Evolutionary conservation across 2,113 vertebrate genomes (phyloP).

Genomic region (Naja naja): DNA sequence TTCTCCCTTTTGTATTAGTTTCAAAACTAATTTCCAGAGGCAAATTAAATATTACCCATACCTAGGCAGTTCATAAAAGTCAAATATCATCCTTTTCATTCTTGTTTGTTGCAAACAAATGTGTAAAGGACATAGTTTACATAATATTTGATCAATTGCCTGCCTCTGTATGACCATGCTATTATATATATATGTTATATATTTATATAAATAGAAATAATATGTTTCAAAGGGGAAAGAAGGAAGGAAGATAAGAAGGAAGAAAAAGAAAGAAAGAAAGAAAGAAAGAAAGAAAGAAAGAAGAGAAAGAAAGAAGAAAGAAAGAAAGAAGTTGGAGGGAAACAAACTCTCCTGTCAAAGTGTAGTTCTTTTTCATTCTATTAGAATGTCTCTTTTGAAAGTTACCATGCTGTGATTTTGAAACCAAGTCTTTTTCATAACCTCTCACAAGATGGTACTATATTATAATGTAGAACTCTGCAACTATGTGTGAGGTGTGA

Average conservation of each 20-base stretch:
- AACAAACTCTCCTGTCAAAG: not conserved
- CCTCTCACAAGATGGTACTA: not conserved
- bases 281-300: too few relatives aligned
- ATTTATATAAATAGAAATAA: not conserved
- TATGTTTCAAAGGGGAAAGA: not conserved
- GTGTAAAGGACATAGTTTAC: not conserved
- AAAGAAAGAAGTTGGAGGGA: not conserved
- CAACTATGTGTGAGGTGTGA: not conserved
- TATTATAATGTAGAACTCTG: not conserved
- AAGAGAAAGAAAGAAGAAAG: too few relatives aligned
- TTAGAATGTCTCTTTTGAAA: not conserved
- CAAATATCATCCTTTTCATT: not conserved
- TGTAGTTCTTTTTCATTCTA: not conserved
- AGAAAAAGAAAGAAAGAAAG: too few relatives aligned
- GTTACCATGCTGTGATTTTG: not conserved
- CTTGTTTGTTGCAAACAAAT: not conserved
- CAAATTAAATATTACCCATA: not conserved
- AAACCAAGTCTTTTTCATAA: not conserved
- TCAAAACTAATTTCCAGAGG: not conserved
- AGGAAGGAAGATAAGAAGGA: not conserved
- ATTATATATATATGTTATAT: not conserved
- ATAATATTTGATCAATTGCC: not conserved
- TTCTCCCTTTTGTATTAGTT: not conserved
- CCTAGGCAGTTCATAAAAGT: not conserved
- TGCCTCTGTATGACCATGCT: too few relatives aligned